Base-by-base conservation (phyloP, 2,113 vertebrate genomes). In the Redunca redunca region DNA sequence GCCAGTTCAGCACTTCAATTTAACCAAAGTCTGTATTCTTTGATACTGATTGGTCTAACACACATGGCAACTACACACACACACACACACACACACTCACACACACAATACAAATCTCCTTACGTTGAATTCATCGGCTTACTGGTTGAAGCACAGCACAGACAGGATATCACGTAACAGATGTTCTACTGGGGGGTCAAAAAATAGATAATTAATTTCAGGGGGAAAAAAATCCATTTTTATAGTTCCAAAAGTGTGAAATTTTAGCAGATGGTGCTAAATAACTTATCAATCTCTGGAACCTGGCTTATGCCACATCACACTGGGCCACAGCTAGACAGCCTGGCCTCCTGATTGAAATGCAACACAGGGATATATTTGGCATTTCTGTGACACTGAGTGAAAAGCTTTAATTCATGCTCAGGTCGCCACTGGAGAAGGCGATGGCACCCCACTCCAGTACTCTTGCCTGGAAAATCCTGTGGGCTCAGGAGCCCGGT, bases 251-350 rank as follows among this genome's bases (percentile, higher is more conserved):
- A 17, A 23, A 86, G 95, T 97, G 77, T 94, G 88, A 97, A 90
- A 93, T 96, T 85, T 88, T 97, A 97, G 82, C 97, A 98, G 95
- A 97, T 86, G 95, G 95, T 80, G 77, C 26, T 95, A 98, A 97
- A 92, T 94, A 96, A 98, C 60, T 92, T 91, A 90, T 64, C 90
- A 93, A 57, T 94, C 82, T 94, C 95, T 7, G 53, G 57, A 89
- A 92, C 92, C 94, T 96, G 82, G 57, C 83, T 92, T 97, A 89
- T 85, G 67, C 55, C 17, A 13, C 92, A 80, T 92, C 91, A 36
- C 77, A 62, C 74, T 58, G 85, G 96, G 83, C 83, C 21, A 6
- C 23, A 80, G 88, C 78, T 89, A 71, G 97, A 94, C 92, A 97
- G 60, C 78, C 91, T 91, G 84, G 88, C 25, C 87, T 93, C 92